Conservation (phyloP, 1,140 invertebrate genomes). For the Ceratina calcarata region DNA sequence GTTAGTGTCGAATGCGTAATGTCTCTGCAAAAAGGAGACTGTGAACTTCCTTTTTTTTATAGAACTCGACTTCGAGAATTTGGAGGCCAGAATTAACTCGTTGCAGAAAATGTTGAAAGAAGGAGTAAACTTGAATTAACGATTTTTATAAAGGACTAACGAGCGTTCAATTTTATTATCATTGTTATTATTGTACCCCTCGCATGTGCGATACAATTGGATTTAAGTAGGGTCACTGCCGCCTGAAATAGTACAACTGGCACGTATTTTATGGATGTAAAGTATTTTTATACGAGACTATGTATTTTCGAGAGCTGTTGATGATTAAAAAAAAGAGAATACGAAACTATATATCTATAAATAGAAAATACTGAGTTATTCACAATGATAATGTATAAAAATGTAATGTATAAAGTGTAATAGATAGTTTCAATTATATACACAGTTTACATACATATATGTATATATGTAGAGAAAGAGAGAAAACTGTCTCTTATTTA, state of each 20-base stretch:
- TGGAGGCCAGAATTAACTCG: conserved; percentile 68
- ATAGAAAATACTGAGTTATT: conserved; percentile 22
- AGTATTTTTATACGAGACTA: background rate
- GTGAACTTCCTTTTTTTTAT: conserved; percentile 14
- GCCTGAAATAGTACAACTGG: background rate
- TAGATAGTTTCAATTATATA: conserved; percentile 17
- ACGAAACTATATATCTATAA: conserved; percentile 14
- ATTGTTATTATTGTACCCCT: conserved; percentile 9
- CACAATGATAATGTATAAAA: background rate
- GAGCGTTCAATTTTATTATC: background rate
- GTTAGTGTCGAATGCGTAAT: conserved; percentile 24
- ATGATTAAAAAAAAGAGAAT: background rate
- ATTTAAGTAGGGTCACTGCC: background rate
- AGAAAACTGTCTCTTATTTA: conserved; percentile 32
- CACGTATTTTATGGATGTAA: background rate
- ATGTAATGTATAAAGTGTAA: background rate
- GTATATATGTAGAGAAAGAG: background rate
- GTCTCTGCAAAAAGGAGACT: too few relatives aligned
- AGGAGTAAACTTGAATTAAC: conserved; percentile 67
- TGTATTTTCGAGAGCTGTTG: background rate
- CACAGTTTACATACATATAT: background rate
- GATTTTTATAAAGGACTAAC: conserved; percentile 1
- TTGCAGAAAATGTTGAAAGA: conserved; percentile 71
- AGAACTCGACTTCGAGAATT: conserved; percentile 67
- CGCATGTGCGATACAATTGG: conserved; percentile 3